Evolutionary conservation across 2,888 invertebrate species (phyloP), one percentile per base, ranked within the genome.

Genomic region (Leucozona laternaria): DNA sequence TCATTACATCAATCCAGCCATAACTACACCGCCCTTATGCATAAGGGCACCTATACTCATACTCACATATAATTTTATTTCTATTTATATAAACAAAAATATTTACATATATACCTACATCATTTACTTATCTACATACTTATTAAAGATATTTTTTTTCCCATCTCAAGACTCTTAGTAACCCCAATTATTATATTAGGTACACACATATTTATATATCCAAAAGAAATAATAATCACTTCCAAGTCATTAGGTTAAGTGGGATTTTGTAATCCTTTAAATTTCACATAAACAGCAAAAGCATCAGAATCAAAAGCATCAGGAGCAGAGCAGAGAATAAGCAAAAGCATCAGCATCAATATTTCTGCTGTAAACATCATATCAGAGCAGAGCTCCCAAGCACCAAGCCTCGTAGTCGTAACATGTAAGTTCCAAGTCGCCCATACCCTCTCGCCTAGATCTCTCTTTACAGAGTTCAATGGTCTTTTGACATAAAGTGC

Each of bases 401-500:
- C 22, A 70, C 31, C 58, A 62, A 60, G 25, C 17, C 22, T 53
- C 25, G 53, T 53, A 62, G 13, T 53, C 25, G 53, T 53, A 62
- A n/a, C 13, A 22, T 40, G 37, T 34, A 31, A 48, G 53, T 37
- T n/a, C 34, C 66, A 34, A 34, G 22, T 25, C 53, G 53, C 25
- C 53, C 53, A 8, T 8, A 15, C n/a, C 25, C 25, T 45, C 45
- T n/a, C 31, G 17, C 62, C 25, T 37, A 37, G 6, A 15, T 64
- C 20, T 31, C 31, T 66, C 15, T 72, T 28, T 66, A 40, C 80
- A 90, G 90, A 91, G 91, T 92, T 92, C 92, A 91, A 91, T 92
- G 91, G 91, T 91, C 92, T 92, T 92, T 91, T 91, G 91, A 91
- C 91, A 91, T 90, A 91, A 91, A 91, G 91, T 80, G 57, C 76